A percentile compares a stretch with the other conserved stretches of the same genome.
Conservation (phyloP, 2,113 vertebrate species). For the Mormyrus iriodes region DNA sequence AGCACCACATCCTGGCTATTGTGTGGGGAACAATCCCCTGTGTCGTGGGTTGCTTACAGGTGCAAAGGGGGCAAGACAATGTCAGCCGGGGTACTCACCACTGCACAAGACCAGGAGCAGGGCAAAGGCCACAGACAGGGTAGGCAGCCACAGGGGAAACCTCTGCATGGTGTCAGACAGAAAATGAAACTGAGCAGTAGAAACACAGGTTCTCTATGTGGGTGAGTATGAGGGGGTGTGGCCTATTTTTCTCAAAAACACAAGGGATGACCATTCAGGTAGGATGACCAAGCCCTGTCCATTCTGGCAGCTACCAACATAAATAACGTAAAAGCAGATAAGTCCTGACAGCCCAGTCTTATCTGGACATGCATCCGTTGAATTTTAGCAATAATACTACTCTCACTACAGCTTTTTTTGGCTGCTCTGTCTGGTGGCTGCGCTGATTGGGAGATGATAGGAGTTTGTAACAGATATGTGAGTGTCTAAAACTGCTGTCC, state of each 20-base stretch:
- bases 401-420: neutral
- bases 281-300: neutral
- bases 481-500: neutral
- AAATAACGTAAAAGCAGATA: neutral
- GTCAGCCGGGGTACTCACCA: conserved; percentile 32
- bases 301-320: neutral
- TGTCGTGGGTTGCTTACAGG: neutral
- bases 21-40: neutral
- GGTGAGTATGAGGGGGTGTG: neutral
- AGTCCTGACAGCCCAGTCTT: neutral
- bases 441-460: neutral
- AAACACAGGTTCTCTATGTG: neutral
- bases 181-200: neutral
- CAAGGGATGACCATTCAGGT: neutral
- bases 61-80: neutral
- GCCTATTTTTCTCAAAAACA: neutral
- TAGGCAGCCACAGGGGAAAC: conserved; percentile 18
- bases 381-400: neutral
- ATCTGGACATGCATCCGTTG: neutral
- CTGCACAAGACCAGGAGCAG: conserved; percentile 31
- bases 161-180: conserved; percentile 32
- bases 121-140: conserved; percentile 29
- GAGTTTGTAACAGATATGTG: neutral
- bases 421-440: neutral
- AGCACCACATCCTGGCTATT: neutral